A percentile compares a stretch with the other conserved stretches of the same genome.
Evolutionary conservation across 2,113 vertebrate species (phyloP).

Genomic region (Asarcornis scutulata): DNA sequence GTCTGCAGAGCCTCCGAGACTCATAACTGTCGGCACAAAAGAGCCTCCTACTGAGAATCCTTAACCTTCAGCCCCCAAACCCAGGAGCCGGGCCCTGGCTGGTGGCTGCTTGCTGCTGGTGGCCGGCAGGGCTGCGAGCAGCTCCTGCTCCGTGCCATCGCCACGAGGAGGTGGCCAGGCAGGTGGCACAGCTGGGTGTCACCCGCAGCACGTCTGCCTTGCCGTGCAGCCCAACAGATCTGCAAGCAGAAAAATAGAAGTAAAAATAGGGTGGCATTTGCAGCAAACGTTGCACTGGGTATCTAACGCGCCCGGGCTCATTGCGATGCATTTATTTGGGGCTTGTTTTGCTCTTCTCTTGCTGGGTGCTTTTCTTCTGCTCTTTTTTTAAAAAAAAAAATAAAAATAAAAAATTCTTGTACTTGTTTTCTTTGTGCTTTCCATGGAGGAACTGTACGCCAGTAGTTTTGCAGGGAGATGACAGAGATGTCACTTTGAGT

Average conservation of each 20-base stretch:
- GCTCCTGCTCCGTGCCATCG: not conserved
- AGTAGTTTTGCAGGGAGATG: not conserved
- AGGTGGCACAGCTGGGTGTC: fast-evolving
- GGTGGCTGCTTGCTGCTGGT: not conserved
- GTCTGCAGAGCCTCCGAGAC: not conserved
- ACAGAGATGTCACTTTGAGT: not conserved
- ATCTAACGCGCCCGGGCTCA: not conserved
- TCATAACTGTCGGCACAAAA: not conserved
- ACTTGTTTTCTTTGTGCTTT: not conserved
- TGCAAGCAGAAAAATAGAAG: not conserved
- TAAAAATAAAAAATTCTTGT: not conserved
- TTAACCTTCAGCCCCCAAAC: conserved; percentile 4
- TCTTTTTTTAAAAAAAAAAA: not conserved
- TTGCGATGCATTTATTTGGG: fast-evolving
- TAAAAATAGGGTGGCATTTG: not conserved
- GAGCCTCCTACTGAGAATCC: conserved; percentile 42
- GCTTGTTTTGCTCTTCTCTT: not conserved
- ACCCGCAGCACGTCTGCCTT: not conserved
- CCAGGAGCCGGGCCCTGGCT: not conserved
- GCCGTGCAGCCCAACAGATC: not conserved
- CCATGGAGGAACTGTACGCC: not conserved
- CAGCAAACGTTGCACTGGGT: fast-evolving
- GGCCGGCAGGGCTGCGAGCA: too few species aligned
- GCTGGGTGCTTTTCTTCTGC: not conserved
- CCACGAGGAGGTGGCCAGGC: not conserved